A percentile compares a stretch with the other conserved stretches of the same genome.
These are phyloP conservation scores for Anthopleura sola DNA, from an alignment of 64 coral and sea anemone species.

Conservation along the genomic window DNA sequence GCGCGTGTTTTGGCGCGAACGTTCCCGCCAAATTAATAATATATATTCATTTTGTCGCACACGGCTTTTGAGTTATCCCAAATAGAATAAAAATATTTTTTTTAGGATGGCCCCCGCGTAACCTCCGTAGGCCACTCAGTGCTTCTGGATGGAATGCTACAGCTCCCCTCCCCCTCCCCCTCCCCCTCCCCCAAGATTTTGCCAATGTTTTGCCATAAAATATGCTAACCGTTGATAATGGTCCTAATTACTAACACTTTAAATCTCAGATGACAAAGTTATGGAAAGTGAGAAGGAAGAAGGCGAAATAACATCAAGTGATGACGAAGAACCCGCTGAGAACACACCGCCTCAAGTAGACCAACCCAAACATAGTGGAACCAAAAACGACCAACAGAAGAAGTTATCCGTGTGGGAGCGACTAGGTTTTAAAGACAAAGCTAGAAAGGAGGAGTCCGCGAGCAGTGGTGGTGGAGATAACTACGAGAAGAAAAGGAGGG, in stretches of 20 bases:
- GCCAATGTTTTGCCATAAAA: too few species aligned
- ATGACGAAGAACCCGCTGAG: constrained; percentile 31
- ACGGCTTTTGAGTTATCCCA: too few species aligned
- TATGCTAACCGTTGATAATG: too few species aligned
- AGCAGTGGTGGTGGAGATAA: neutral
- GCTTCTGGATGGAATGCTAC: too few species aligned
- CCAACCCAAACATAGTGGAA: neutral
- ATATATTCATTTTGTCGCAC: too few species aligned
- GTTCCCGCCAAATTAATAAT: too few species aligned
- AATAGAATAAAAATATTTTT: too few species aligned
- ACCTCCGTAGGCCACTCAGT: too few species aligned
- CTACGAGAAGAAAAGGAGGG: neutral
- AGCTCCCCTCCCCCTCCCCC: too few species aligned
- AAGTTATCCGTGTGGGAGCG: neutral
- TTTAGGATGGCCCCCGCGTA: too few species aligned
- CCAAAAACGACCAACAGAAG: neutral
- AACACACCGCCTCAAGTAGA: neutral
- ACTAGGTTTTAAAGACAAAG: neutral
- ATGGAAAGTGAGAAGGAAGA: constrained; percentile 61
- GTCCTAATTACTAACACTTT: neutral
- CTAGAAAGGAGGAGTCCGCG: neutral
- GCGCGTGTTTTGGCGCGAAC: too few species aligned
- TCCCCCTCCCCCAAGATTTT: too few species aligned
- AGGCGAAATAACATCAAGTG: constrained; percentile 72
- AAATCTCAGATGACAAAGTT: neutral